Evolutionary conservation across 1,140 invertebrate genomes (phyloP).

Genomic region (Matsumurasca onukii): DNA sequence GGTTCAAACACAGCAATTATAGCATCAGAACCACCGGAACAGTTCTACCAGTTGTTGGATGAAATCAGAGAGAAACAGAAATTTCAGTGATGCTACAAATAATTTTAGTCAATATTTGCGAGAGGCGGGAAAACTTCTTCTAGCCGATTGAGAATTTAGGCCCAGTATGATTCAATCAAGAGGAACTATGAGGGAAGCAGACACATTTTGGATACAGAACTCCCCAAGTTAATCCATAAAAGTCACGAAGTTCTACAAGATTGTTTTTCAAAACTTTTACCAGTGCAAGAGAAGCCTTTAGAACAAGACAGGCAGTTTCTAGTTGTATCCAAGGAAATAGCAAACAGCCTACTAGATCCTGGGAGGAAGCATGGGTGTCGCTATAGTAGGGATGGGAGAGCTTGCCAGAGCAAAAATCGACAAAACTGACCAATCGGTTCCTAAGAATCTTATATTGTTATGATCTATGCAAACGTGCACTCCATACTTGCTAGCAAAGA

Average conservation of each 20-base stretch:
- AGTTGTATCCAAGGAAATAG: background rate
- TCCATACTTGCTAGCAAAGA: too few relatives aligned
- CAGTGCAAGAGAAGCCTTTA: background rate
- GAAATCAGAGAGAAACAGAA: constrained; percentile 19
- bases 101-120: constrained; percentile 21
- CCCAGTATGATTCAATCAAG: background rate
- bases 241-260: background rate
- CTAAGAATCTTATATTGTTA: too few relatives aligned
- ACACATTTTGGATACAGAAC: background rate
- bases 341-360: background rate
- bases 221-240: background rate
- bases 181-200: background rate
- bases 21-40: background rate
- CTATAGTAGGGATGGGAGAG: too few relatives aligned
- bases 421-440: too few relatives aligned
- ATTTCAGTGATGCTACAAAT: background rate
- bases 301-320: constrained; percentile 3
- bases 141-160: background rate
- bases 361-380: background rate
- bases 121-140: background rate
- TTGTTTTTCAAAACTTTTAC: constrained; percentile 7
- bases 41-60: background rate
- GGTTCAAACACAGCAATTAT: background rate
- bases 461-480: too few relatives aligned
- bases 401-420: too few relatives aligned